Percentiles rank a stretch among this genome's conserved stretches.
phyloP scores from a whole-genome alignment of 2,113 vertebrate genomes.

The Syrmaticus mikado region DNA sequence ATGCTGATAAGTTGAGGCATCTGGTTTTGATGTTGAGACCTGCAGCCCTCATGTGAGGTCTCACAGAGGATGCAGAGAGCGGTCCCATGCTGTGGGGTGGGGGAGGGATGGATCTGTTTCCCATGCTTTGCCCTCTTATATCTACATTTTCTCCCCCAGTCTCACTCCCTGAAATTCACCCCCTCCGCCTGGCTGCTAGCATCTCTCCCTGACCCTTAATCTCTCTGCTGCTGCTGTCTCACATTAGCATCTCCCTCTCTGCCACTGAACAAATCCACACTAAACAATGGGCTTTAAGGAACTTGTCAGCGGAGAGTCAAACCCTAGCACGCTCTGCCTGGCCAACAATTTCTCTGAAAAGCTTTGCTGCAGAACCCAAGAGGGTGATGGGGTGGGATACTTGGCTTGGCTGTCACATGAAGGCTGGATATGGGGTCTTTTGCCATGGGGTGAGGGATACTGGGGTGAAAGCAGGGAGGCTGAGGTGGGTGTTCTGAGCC shows the following conservation, averaged over 20 bases:
- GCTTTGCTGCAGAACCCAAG: not conserved
- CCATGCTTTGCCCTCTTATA: not conserved
- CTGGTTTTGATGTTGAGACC: not conserved
- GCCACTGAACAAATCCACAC: conserved; percentile 37
- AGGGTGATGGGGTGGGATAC: not conserved
- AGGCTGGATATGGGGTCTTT: no score
- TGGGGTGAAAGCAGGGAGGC: not conserved
- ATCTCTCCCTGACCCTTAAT: conserved; percentile 29
- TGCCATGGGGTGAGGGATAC: not conserved
- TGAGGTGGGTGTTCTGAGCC: not conserved
- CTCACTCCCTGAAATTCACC: not conserved
- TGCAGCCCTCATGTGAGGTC: not conserved
- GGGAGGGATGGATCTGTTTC: not conserved
- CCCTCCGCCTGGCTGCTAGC: not conserved
- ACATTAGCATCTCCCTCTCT: conserved; percentile 21
- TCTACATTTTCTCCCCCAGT: not conserved
- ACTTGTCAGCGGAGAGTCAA: conserved; percentile 12
- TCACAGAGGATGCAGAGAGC: not conserved
- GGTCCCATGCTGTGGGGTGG: fast-evolving
- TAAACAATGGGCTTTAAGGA: not conserved
- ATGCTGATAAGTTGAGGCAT: not conserved
- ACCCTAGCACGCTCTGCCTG: not conserved
- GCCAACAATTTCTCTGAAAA: conserved; percentile 23
- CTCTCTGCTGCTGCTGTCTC: conserved; percentile 8
- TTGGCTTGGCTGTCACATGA: not conserved